Conservation (phyloP, 2,888 invertebrate species). For the Lepidochrysops patricia region DNA sequence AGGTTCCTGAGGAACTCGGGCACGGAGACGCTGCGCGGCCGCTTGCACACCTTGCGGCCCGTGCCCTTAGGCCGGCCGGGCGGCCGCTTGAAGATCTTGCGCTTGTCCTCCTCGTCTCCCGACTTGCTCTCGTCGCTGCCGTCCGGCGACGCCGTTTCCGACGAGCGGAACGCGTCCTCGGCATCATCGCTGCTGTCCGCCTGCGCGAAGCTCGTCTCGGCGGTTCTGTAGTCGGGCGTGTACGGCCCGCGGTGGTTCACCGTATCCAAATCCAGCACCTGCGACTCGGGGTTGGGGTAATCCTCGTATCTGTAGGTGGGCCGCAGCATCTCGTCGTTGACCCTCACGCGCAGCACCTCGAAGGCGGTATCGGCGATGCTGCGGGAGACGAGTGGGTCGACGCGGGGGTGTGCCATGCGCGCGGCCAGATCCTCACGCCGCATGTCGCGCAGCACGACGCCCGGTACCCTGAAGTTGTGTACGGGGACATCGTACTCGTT, state of each 20-base stretch:
- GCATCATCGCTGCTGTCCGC: conserved; percentile 63
- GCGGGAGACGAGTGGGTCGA: conserved; percentile 41
- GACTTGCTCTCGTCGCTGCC: conserved; percentile 63
- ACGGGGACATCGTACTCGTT: conserved; percentile 58
- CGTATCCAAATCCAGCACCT: conserved; percentile 54
- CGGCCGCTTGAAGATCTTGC: conserved; percentile 61
- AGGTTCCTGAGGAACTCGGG: conserved; percentile 92
- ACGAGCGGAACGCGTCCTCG: conserved; percentile 51
- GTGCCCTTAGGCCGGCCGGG: conserved; percentile 73
- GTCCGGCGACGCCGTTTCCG: conserved; percentile 57
- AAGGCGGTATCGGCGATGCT: conserved; percentile 50
- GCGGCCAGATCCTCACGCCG: conserved; percentile 52
- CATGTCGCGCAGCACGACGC: conserved; percentile 48
- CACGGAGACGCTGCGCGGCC: conserved; percentile 71
- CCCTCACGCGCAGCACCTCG: conserved; percentile 49
- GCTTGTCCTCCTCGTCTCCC: conserved; percentile 63
- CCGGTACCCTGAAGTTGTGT: conserved; percentile 57
- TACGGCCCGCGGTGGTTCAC: conserved; percentile 47
- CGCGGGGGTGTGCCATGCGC: conserved; percentile 45
- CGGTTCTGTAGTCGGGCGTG: conserved; percentile 51
- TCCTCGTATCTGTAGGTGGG: conserved; percentile 52
- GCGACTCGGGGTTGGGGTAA: conserved; percentile 46
- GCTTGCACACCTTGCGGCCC: conserved; percentile 59
- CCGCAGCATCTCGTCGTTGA: conserved; percentile 48
- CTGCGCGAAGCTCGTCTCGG: conserved; percentile 39